phyloP scores from a whole-genome alignment of 2,888 invertebrate species.

The Diaphora mendica region DNA sequence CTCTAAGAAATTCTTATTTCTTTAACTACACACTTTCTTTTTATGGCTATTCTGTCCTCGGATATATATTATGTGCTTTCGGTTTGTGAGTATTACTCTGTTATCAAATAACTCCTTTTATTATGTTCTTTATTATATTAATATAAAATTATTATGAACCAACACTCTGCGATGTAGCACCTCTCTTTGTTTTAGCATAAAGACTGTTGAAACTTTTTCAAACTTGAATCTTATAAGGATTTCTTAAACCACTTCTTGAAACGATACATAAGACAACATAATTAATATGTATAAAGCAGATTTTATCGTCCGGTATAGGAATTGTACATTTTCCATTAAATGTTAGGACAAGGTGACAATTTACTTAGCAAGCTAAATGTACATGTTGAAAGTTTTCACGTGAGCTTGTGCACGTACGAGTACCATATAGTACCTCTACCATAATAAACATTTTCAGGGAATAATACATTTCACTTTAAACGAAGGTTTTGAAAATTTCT shows the following conservation, averaged over 20 bases:
- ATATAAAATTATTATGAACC: too few relatives aligned
- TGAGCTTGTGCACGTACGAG: background rate
- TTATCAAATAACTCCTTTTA: background rate
- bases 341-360: slow-evolving; percentile 13
- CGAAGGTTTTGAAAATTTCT: too few relatives aligned
- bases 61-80: background rate
- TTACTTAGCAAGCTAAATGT: slow-evolving; percentile 26
- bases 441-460: too few relatives aligned
- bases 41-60: background rate
- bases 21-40: background rate
- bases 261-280: background rate
- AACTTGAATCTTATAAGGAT: too few relatives aligned
- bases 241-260: too few relatives aligned
- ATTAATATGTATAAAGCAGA: background rate
- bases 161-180: background rate
- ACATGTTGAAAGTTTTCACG: slow-evolving; percentile 11
- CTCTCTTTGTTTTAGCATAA: background rate
- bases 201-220: background rate
- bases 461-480: too few relatives aligned
- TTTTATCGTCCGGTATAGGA: background rate
- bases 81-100: background rate
- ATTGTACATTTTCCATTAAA: slow-evolving; percentile 10
- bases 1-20: background rate
- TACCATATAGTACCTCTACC: too few relatives aligned
- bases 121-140: background rate